These are phyloP conservation scores for Colletes latitarsis DNA, from an alignment of 1,140 invertebrate species.

Conservation along the genomic window DNA sequence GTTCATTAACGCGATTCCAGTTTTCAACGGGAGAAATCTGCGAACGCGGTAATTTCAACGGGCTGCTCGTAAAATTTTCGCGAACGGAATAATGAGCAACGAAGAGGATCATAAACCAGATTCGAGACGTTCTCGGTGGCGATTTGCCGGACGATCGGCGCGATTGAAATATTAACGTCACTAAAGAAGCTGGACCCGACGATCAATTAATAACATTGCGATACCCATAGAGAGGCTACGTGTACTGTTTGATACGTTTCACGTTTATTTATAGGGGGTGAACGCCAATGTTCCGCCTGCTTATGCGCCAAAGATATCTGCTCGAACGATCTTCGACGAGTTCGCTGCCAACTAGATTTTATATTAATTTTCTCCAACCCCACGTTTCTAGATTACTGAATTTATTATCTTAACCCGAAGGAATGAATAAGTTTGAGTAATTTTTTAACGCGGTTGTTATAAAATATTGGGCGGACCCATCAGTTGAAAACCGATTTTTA, in stretches of 20 bases:
- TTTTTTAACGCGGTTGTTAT: too few relatives aligned
- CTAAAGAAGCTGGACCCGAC: background rate
- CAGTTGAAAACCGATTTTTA: too few relatives aligned
- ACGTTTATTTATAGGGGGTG: background rate
- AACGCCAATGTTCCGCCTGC: background rate
- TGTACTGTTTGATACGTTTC: background rate
- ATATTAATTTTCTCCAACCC: too few relatives aligned
- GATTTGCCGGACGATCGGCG: background rate
- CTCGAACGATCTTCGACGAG: background rate
- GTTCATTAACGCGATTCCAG: conserved; percentile 19
- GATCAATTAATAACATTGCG: background rate
- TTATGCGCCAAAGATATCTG: background rate
- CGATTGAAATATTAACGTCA: conserved; percentile 5
- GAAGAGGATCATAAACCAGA: conserved; percentile 35
- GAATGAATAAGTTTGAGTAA: too few relatives aligned
- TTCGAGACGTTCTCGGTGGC: background rate
- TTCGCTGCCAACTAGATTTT: too few relatives aligned
- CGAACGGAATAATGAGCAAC: background rate
- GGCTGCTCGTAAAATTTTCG: conserved; percentile 28
- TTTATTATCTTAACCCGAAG: too few relatives aligned
- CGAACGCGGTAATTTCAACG: background rate
- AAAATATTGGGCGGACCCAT: too few relatives aligned
- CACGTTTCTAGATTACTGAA: too few relatives aligned
- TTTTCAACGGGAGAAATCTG: background rate
- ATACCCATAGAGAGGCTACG: background rate